Evolutionary conservation across 1,140 invertebrate genomes (phyloP), one percentile per base, ranked within the genome.

Genomic region (Cydia splendana): DNA sequence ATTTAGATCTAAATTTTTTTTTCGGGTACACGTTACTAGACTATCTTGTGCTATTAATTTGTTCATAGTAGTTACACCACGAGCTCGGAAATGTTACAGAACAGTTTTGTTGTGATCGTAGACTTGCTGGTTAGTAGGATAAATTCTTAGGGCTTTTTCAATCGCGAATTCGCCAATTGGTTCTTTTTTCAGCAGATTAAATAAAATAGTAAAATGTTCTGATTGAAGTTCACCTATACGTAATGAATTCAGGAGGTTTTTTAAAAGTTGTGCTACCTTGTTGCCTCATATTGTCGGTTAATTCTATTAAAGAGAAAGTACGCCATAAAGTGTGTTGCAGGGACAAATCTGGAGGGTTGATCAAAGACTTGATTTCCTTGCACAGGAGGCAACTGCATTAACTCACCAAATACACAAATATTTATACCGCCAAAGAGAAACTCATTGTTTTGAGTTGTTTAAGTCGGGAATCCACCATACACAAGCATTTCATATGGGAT

Each of bases 241-340:
- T 45, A 82, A 45, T n/a, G 83, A 81, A 73, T 85, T 87, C 2
- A 87, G 57, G n/a, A 85, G 67, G 79, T 86, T 76, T 30, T 30
- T 80, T 80, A 76, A 82, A 86, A 57, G 80, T 82, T 74, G 77
- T 78, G 62, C 82, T 80, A 73, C 79, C 79, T 81, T 87, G 84
- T 77, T 84, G 85, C 9, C 81, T n/a, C 57, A 62, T 62, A 18
- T 62, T 62, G 2, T 62, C 57, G n/a, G 57, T 18, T 7, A 62
- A 15, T 62, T 62, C 57, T 18, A n/a, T 18, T 20, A 62, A 20
- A 0, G 57, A 18, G 20, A 62, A 62, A 2, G 5, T 18, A 18
- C 20, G 57, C 57, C 57, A 62, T 6, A 62, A 62, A 13, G 15
- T 62, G 57, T 5, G 57, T 62, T 62, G 57, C 57, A 18, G 57